Evolutionary conservation across 1,140 invertebrate genomes (phyloP), one percentile per base, ranked within the genome.

Genomic region (Helicoverpa armigera): DNA sequence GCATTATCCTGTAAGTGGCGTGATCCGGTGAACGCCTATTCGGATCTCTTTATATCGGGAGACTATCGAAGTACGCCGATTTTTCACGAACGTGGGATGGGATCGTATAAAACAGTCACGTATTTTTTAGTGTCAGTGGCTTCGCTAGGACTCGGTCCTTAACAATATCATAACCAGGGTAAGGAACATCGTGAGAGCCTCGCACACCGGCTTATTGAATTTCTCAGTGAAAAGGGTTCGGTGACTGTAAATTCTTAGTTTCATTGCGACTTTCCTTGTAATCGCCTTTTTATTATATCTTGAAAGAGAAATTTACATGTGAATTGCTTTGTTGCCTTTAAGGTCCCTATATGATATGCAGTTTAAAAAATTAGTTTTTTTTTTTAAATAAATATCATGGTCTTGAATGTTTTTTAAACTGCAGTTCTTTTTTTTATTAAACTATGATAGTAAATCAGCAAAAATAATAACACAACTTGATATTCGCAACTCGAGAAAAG

Each of bases 121-220:
- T 87, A 86, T 86, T 87, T 86, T 86, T 87, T 87, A 89, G 86
- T 87, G 86, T 85, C 83, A 82, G 86, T 89, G 86, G 82, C 85
- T 82, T 86, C 53, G 82, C 61, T 79, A 80, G 81, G 83, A 69
- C 82, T 72, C 81, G 73, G 60, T 83, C 80, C 75, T 86, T 84
- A 89, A 89, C 85, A 87, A 85, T 89, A 86, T 89, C 86, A 89
- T 86, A 89, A 86, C 87, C 88, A 86, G 86, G 81, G 81, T 86
- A 80, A 78, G 83, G 79, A 85, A 80, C 83, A 85, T 86, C 75
- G 58, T 80, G 80, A 82, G 85, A 87, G 86, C 83, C 79, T 18
- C 77, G 35, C 43, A 79, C 70, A 84, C 65, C 84, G 81, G 79
- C 80, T 91, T 91, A 92, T 92, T 92, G 86, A 90, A 93, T 91